Evolutionary conservation across 2,113 vertebrate genomes (phyloP).

Genomic region (Xiphorhynchus elegans): DNA sequence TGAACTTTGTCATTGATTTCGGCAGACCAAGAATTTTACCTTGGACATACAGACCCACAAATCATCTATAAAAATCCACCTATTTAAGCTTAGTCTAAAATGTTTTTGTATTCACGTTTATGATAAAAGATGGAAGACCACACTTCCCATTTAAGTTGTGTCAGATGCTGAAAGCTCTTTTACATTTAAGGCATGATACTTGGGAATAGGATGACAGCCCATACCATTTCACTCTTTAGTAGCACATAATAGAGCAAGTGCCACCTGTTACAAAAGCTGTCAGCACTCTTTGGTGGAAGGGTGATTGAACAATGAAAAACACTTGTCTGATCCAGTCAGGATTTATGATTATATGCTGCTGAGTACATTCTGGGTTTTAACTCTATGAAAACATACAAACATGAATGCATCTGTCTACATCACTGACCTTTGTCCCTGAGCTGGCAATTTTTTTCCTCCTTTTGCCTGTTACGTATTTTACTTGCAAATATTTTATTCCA

Average conservation of each 20-base stretch:
- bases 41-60: background rate
- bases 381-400: background rate
- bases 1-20: background rate
- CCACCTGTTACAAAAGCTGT: constrained; percentile 54
- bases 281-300: background rate
- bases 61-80: background rate
- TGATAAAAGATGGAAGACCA: background rate
- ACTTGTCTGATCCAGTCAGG: background rate
- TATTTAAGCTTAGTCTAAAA: background rate
- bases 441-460: background rate
- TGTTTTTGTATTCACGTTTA: background rate
- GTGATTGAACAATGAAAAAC: constrained; percentile 12
- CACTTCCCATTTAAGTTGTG: background rate
- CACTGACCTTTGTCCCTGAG: background rate
- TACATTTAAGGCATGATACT: constrained; percentile 24
- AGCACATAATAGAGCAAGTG: constrained; percentile 56
- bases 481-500: background rate
- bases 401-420: background rate
- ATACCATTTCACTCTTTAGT: background rate
- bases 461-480: background rate
- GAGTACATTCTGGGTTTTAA: background rate
- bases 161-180: constrained; percentile 20
- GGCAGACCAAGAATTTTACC: background rate
- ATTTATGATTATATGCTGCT: constrained; percentile 31
- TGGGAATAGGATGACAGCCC: constrained; percentile 43